A percentile compares a stretch with the other conserved stretches of the same genome.
phyloP scores from a whole-genome alignment of 2,113 vertebrate species.

The Xiphias gladius region DNA sequence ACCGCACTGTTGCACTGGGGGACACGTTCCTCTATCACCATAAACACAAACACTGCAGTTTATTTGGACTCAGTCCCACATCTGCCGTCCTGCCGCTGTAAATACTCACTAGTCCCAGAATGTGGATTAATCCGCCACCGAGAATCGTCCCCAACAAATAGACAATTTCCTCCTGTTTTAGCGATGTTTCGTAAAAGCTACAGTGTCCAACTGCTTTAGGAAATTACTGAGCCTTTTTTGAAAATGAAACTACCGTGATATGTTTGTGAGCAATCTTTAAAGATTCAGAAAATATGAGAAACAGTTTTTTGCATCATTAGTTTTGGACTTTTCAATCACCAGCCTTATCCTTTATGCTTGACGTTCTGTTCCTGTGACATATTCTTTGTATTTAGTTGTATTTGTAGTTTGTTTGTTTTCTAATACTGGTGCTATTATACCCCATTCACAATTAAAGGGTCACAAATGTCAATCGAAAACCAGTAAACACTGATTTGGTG shows the following conservation, averaged over 20 bases:
- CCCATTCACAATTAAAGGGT: constrained; percentile 2
- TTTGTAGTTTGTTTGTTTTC: background rate
- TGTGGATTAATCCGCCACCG: background rate
- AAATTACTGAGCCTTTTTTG: no score
- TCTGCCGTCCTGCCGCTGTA: no score
- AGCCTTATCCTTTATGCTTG: background rate
- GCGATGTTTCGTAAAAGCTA: no score
- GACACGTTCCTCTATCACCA: no score
- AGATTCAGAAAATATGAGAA: background rate
- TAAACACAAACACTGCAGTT: no score
- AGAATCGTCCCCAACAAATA: constrained; percentile 13
- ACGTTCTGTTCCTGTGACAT: background rate
- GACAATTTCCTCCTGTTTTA: background rate
- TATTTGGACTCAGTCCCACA: no score
- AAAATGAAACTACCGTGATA: background rate
- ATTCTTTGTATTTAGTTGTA: background rate
- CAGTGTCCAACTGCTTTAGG: no score
- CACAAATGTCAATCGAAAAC: background rate
- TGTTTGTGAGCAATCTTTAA: background rate
- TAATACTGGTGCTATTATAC: constrained; percentile 62
- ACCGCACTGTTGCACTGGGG: no score
- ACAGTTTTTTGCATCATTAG: background rate
- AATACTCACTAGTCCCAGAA: background rate
- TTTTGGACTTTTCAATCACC: background rate
- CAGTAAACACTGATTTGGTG: background rate